Base-by-base conservation (phyloP, 2,797 vertebrate species). In the Oryzias sinensis region DNA sequence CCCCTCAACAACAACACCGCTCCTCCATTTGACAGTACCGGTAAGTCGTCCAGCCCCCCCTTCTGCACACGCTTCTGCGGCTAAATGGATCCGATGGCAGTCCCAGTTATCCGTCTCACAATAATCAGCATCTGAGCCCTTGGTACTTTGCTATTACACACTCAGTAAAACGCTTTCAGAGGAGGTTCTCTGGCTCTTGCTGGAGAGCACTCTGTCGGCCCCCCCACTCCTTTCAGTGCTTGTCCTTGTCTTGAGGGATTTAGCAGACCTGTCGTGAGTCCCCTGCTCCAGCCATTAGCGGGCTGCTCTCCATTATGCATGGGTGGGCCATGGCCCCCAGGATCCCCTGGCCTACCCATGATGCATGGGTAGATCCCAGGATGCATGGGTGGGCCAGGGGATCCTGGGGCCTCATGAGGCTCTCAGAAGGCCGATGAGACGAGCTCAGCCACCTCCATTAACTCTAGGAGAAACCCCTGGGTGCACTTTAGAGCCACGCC, bases 281-380 rank as follows among this genome's bases (percentile, higher is more conserved):
- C 53, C 40, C 56, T 46, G 61, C 61, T 68, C 56, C 56, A 60
- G 61, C 96, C 92, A 95, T n/a, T n/a, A n/a, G n/a, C 62, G 57
- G 74, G 48, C 18, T 44, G 52, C 47, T 72, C 61, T 85, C 68
- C 49, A 73, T 83, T 87, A 71, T 83, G 84, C 86, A 79, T 82
- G 76, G 79, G 63, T 73, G 74, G 76, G 57, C 59, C 49, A 0
- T 18, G 18, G 18, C 1, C 18, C 18, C 18, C 18, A 18, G 18
- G 18, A 18, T 18, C 18, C 18, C 18, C 18, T 18, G 18, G 18
- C 18, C 18, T 18, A 18, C 18, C 18, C 18, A 18, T 18, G 18
- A 1, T 1, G 1, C 18, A 18, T 18, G 18, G 18, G 18, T 18
- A 18, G n/a, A n/a, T n/a, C n/a, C n/a, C n/a, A n/a, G n/a, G n/a